Percentiles rank a stretch among this genome's conserved stretches.
phyloP scores from a whole-genome alignment of 2,888 invertebrate genomes.

The Nomada goodeniana region DNA sequence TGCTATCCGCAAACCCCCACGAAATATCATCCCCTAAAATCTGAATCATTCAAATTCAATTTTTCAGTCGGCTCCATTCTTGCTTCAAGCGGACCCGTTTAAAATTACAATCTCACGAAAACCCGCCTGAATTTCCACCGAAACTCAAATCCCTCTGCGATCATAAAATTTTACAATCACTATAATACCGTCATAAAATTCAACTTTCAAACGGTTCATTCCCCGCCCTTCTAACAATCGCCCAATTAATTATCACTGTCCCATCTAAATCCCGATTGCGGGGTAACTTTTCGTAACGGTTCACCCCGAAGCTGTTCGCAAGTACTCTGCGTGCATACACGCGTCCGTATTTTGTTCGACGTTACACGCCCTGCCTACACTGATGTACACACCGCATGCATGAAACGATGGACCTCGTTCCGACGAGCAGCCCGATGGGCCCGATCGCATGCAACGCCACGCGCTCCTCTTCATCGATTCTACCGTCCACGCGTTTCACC shows the following conservation, averaged over 20 bases:
- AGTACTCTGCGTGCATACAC: conserved; percentile 20
- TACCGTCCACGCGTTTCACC: conserved; percentile 28
- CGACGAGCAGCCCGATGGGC: conserved; percentile 18
- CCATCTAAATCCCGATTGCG: not conserved
- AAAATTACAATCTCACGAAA: no score
- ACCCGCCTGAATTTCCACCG: not conserved
- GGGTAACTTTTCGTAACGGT: not conserved
- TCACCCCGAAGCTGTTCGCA: conserved; percentile 4
- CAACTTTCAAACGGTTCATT: not conserved
- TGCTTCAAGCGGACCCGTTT: not conserved
- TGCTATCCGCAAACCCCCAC: no score
- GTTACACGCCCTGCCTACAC: not conserved
- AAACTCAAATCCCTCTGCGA: not conserved
- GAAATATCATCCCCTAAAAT: no score
- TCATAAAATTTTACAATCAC: not conserved
- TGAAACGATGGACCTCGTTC: conserved; percentile 16
- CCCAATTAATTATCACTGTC: conserved; percentile 17
- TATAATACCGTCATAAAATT: not conserved
- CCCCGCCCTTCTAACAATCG: not conserved
- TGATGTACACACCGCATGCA: not conserved
- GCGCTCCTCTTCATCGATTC: conserved; percentile 24
- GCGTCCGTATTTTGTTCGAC: not conserved
- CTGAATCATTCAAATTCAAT: not conserved
- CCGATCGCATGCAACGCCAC: conserved; percentile 48
- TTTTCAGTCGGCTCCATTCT: not conserved